Evolutionary conservation across 30 jellyfish, hydroid and myxozoan genomes (phyloP).

Genomic region (Rhopilema esculentum): DNA sequence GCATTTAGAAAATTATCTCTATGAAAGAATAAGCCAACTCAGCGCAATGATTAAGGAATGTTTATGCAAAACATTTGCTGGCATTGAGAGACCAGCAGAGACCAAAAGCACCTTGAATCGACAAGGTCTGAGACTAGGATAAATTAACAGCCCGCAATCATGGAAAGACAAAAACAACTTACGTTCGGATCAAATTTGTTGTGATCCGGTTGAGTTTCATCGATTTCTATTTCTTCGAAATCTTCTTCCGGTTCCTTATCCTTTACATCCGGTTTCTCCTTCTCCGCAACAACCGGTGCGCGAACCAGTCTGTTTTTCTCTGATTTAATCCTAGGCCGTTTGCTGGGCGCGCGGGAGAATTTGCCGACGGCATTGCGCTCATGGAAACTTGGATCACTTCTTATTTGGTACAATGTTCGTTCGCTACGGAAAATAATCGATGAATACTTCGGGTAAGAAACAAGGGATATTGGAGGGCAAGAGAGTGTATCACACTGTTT

Average conservation of each 20-base stretch:
- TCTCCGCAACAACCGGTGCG: conserved; percentile 23
- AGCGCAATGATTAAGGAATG: no score
- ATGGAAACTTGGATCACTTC: conserved; percentile 52
- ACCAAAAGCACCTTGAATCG: no score
- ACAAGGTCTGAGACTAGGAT: no score
- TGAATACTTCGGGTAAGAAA: not conserved
- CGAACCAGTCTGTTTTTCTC: not conserved
- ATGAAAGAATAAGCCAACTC: no score
- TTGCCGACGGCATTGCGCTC: conserved; percentile 9
- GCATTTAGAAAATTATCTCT: no score
- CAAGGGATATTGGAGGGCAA: not conserved
- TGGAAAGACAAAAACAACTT: not conserved
- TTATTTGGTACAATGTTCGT: conserved; percentile 83
- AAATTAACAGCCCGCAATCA: no score
- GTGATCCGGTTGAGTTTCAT: conserved; percentile 28
- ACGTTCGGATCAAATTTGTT: not conserved
- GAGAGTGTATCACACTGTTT: not conserved
- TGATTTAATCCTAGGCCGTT: conserved; percentile 40
- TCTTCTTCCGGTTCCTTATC: conserved; percentile 52
- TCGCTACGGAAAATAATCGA: conserved; percentile 54
- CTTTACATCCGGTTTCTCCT: conserved; percentile 21
- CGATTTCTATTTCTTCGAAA: conserved; percentile 79
- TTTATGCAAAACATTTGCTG: no score
- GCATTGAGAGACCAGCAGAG: no score
- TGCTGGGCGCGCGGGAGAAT: conserved; percentile 81